Evolutionary conservation across 2,888 invertebrate species (phyloP).

Genomic region (Hybos culiciformis): DNA sequence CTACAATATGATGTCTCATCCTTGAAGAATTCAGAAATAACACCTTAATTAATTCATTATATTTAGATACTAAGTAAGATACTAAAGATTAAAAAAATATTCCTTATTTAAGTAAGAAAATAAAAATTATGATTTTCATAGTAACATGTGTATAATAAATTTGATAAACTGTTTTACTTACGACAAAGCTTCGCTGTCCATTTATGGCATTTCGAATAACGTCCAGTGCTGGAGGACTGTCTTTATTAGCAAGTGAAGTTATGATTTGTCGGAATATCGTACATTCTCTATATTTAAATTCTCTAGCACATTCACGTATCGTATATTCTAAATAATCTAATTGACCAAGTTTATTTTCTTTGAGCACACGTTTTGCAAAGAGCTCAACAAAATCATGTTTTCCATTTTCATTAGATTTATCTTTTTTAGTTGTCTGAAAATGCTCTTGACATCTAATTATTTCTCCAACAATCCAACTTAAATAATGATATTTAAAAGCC

Average conservation of each 20-base stretch:
- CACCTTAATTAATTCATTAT: no score
- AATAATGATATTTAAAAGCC: conserved; percentile 79
- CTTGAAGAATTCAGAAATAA: no score
- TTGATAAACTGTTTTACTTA: conserved; percentile 14
- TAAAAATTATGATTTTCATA: no score
- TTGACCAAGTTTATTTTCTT: conserved; percentile 57
- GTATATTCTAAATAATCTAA: conserved; percentile 56
- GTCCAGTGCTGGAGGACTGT: conserved; percentile 50
- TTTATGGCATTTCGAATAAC: conserved; percentile 72
- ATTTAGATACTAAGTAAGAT: no score
- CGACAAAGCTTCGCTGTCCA: conserved; percentile 69
- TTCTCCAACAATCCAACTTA: conserved; percentile 60
- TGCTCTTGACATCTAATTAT: conserved; percentile 54
- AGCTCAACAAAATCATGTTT: conserved; percentile 53
- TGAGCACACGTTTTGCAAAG: conserved; percentile 60
- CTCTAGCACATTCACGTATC: conserved; percentile 71
- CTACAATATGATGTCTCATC: conserved; percentile 56
- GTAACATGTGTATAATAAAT: not conserved
- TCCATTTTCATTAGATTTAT: conserved; percentile 14
- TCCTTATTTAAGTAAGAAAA: no score
- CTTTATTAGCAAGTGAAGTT: conserved; percentile 58
- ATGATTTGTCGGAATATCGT: conserved; percentile 76
- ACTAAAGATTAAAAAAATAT: no score
- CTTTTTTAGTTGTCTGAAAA: conserved; percentile 37
- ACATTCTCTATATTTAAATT: conserved; percentile 83